phyloP scores from a whole-genome alignment of 1,140 invertebrate genomes.

The Caerostris extrusa region DNA sequence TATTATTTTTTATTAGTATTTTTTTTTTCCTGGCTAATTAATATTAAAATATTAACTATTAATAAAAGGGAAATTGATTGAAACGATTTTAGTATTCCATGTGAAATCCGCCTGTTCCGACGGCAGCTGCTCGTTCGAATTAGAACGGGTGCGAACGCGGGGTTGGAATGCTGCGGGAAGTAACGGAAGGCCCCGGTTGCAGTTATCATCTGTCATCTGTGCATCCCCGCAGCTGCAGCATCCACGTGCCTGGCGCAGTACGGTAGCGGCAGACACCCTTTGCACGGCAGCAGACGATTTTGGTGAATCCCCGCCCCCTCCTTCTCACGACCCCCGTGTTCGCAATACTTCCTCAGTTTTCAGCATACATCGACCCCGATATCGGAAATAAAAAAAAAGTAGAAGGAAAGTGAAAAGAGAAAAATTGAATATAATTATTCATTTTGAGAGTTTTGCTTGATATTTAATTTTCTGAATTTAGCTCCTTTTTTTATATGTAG shows the following conservation, averaged over 20 bases:
- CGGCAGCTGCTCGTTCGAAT: conserved; percentile 18
- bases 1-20: no score
- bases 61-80: no score
- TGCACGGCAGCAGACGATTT: conserved; percentile 25
- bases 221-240: not conserved
- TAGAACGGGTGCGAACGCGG: conserved; percentile 4
- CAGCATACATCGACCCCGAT: conserved; percentile 60
- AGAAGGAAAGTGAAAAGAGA: conserved; percentile 7
- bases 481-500: no score
- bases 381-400: conserved; percentile 10
- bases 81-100: no score
- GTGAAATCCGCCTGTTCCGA: not conserved
- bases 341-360: conserved; percentile 51
- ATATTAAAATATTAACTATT: no score
- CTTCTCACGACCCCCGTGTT: not conserved
- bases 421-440: not conserved
- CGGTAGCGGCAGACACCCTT: conserved; percentile 33
- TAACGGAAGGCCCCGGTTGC: conserved; percentile 30
- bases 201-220: conserved; percentile 59
- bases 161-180: conserved; percentile 18
- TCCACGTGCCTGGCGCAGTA: conserved; percentile 51
- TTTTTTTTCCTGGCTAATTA: no score
- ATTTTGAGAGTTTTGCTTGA: not conserved
- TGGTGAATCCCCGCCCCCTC: not conserved
- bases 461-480: not conserved